These are phyloP conservation scores for Cyanistes caeruleus DNA, from an alignment of 2,113 vertebrate species.

Conservation along the genomic window DNA sequence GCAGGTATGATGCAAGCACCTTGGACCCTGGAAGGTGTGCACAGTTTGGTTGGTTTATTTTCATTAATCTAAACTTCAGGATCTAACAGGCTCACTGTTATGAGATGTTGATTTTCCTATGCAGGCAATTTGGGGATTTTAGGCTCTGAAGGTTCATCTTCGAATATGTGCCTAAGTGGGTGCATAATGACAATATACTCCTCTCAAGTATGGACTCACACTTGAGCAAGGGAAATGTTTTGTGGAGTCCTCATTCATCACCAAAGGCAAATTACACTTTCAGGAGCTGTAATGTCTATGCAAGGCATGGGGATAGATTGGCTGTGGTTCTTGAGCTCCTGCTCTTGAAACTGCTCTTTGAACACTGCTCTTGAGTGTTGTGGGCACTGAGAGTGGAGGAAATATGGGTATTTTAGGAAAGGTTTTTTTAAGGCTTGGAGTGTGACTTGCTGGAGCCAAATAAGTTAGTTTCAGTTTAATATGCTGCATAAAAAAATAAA, in stretches of 20 bases:
- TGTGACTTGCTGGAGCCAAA: not conserved
- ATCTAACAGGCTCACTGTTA: not conserved
- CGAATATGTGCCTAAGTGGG: rapidly evolving
- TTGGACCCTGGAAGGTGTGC: not conserved
- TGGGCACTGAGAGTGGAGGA: not conserved
- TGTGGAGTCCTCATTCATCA: not conserved
- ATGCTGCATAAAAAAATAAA: not conserved
- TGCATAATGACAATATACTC: not conserved
- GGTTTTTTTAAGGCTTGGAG: not conserved
- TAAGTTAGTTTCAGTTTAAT: not conserved
- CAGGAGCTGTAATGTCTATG: not conserved
- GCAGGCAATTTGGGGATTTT: not conserved
- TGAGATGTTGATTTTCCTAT: not conserved
- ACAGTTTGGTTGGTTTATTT: not conserved
- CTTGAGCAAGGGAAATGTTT: not conserved
- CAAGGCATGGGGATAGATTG: not conserved
- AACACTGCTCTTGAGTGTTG: not conserved
- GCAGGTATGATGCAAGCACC: not conserved
- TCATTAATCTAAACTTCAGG: not conserved
- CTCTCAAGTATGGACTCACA: not conserved
- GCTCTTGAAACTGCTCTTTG: too few species aligned
- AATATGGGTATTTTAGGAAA: not conserved
- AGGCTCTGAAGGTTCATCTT: not conserved
- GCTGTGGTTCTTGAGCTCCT: not conserved
- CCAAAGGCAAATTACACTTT: not conserved